Evolutionary conservation across 2,888 invertebrate genomes (phyloP).

Genomic region (Dendrolimus houi): DNA sequence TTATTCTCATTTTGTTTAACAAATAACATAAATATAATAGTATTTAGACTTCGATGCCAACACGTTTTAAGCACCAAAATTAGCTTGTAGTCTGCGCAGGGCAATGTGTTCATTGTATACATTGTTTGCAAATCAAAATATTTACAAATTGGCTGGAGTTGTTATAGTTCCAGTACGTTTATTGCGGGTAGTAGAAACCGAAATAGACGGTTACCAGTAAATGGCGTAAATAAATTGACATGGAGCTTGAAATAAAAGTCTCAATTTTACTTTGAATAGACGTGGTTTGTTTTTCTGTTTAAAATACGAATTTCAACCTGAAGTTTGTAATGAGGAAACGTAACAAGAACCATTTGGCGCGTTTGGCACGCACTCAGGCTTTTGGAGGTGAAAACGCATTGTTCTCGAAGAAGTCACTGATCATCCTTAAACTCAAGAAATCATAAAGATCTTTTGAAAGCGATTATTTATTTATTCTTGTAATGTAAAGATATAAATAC

Average conservation of each 20-base stretch:
- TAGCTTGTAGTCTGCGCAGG: not conserved
- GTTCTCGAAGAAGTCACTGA: not conserved
- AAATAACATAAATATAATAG: too few relatives aligned
- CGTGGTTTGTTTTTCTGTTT: not conserved
- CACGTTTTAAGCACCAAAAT: too few relatives aligned
- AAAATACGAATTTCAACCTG: not conserved
- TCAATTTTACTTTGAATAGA: not conserved
- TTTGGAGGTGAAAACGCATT: not conserved
- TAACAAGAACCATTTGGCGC: not conserved
- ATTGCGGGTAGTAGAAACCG: not conserved
- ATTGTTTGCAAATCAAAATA: not conserved
- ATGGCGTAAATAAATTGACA: not conserved
- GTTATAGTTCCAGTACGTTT: not conserved
- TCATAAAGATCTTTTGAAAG: too few relatives aligned
- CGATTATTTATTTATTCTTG: too few relatives aligned
- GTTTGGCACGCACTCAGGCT: not conserved
- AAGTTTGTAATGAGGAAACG: not conserved
- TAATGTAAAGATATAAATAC: too few relatives aligned
- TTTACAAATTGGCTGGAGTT: not conserved
- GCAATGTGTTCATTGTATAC: not conserved
- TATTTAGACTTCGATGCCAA: too few relatives aligned
- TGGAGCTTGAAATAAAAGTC: not conserved
- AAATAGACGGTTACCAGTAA: not conserved
- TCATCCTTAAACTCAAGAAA: too few relatives aligned
- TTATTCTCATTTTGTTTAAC: too few relatives aligned